Evolutionary conservation across 2,797 vertebrate genomes (phyloP), one percentile per base, ranked within the genome.

Genomic region (Spinibarbus caldwelli): DNA sequence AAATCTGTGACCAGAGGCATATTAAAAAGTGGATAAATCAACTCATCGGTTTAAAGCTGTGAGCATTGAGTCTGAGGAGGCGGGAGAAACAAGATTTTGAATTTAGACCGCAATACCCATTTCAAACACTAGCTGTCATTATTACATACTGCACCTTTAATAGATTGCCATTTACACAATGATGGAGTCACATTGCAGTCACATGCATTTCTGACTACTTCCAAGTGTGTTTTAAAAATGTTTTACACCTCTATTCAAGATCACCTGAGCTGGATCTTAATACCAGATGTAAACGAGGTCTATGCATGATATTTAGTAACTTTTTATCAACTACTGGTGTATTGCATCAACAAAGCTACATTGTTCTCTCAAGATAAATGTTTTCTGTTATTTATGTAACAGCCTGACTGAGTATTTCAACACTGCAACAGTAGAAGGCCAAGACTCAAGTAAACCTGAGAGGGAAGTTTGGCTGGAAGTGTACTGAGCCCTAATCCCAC

Each of bases 371-470:
- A 43, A 45, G 26, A 73, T 66, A 49, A 36, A 34, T 5, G 31
- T 52, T 47, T 38, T 83, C 4, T 77, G 47, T 17, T 31, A 77
- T 41, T 66, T 68, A 75, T 45, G 29, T 19, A 52, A 57, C 31
- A 47, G 75, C 26, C 36, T 71, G 29, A 64, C 26, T 38, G 43
- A 76, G 72, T 76, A 85, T 31, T 59, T 84, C 76, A 88, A 66
- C 57, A 71, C 26, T 80, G 47, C 83, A 81, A 87, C 77, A 87
- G 66, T 43, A 84, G 45, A 77, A 90, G 54, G 41, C 83, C 83
- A 82, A 84, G 75, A 57, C 49, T 79, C 41, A 75, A 70, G 49
- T 70, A 80, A 83, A 77, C 73, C 78, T 73, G 72, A 85, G 75
- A 86, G 81, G 57, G 41, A 59, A 47, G 47, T 78, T 88, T 86